Evolutionary conservation across 2,113 vertebrate genomes (phyloP).

Genomic region (Xiphorhynchus elegans): DNA sequence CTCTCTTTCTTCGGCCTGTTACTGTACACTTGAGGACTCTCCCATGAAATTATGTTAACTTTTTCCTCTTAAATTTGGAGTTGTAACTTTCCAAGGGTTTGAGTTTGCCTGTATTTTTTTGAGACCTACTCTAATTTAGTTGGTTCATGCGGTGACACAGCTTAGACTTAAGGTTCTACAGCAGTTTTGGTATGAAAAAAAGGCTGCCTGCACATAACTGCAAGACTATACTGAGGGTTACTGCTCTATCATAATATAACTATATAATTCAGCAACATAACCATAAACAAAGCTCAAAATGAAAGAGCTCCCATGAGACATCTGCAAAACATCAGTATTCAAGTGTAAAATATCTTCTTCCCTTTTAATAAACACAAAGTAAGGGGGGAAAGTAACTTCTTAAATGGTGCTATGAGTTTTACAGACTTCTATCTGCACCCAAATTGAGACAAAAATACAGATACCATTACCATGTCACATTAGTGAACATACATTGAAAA

Average conservation of each 20-base stretch:
- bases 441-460: background rate
- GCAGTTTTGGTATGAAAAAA: background rate
- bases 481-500: background rate
- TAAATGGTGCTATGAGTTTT: background rate
- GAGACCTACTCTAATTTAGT: background rate
- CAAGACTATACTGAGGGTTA: background rate
- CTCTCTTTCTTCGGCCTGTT: background rate
- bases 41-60: background rate
- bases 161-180: background rate
- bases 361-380: background rate
- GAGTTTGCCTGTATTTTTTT: background rate
- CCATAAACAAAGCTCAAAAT: background rate
- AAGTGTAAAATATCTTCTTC: background rate
- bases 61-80: background rate
- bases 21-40: background rate
- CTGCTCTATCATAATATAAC: background rate
- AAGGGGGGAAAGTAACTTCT: background rate
- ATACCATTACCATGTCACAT: background rate
- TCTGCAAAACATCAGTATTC: background rate
- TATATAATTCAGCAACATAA: background rate
- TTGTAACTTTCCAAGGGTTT: background rate
- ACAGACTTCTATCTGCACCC: background rate
- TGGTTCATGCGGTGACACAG: background rate
- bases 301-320: background rate
- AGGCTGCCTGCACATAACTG: background rate